Evolutionary conservation across 2,888 invertebrate genomes (phyloP).

Genomic region (Criorhina ranunculi): DNA sequence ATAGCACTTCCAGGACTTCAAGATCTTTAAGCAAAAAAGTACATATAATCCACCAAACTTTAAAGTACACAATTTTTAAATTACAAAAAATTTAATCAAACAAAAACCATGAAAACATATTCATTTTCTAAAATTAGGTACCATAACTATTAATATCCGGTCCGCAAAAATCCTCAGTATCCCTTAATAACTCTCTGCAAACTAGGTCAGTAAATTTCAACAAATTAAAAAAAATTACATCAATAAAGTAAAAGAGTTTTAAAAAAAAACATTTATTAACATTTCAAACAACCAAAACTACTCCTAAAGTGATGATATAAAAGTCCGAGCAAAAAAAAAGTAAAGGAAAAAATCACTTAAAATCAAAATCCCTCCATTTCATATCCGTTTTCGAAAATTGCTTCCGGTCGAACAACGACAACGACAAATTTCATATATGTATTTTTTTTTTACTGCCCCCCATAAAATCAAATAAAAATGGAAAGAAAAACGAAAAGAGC

Average conservation of each 20-base stretch:
- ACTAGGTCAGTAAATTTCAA: slow-evolving; percentile 22
- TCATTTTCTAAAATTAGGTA: background rate
- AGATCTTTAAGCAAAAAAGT: no score
- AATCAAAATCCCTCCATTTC: slow-evolving; percentile 63
- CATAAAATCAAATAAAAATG: slow-evolving; percentile 43
- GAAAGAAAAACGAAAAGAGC: slow-evolving; percentile 12
- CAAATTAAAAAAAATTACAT: slow-evolving; percentile 1
- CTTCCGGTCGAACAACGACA: slow-evolving; percentile 65
- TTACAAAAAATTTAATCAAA: no score
- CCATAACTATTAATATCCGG: background rate
- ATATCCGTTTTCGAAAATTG: slow-evolving; percentile 71
- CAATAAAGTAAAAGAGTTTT: slow-evolving; percentile 37
- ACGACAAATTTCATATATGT: slow-evolving; percentile 41
- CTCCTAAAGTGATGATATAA: slow-evolving; percentile 31
- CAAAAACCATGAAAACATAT: no score
- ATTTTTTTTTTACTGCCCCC: slow-evolving; percentile 38
- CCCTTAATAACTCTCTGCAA: background rate
- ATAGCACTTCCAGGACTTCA: no score
- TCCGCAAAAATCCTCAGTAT: background rate
- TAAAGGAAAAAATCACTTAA: slow-evolving; percentile 31
- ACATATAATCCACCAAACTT: no score
- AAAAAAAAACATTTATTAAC: slow-evolving; percentile 40
- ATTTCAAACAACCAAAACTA: slow-evolving; percentile 42
- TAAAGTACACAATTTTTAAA: no score
- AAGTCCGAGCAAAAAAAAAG: slow-evolving; percentile 5